A percentile compares a stretch with the other conserved stretches of the same genome.
These are phyloP conservation scores for Botia kubotai DNA, from an alignment of 2,797 vertebrate genomes.

Conservation along the genomic window DNA sequence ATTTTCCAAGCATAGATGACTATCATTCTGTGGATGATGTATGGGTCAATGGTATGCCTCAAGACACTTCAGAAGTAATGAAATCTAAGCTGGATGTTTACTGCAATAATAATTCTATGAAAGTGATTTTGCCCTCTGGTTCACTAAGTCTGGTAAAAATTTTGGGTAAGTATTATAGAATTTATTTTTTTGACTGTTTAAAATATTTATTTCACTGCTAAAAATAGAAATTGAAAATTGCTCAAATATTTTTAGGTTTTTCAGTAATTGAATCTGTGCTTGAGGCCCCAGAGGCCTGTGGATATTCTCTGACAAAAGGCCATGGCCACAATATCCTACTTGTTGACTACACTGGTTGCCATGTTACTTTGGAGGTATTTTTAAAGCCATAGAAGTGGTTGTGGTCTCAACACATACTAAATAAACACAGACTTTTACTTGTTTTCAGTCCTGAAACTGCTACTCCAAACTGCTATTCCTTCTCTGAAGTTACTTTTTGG, in stretches of 20 bases:
- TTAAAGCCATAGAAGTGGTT: neutral
- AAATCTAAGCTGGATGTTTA: neutral
- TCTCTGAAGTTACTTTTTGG: too few relatives aligned
- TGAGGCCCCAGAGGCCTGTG: constrained; percentile 8
- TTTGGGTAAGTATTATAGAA: constrained; percentile 43
- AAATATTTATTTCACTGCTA: neutral
- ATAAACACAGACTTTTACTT: neutral
- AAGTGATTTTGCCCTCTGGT: constrained; percentile 35
- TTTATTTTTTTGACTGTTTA: neutral
- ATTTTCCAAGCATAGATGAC: neutral
- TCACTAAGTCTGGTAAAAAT: constrained; percentile 4
- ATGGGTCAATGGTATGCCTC: neutral
- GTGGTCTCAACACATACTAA: neutral
- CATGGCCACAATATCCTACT: constrained; percentile 5
- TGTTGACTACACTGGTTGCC: constrained; percentile 39
- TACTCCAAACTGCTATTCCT: too few relatives aligned
- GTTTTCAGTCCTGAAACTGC: neutral
- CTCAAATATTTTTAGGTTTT: neutral
- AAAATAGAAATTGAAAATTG: neutral
- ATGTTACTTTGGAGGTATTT: constrained; percentile 37
- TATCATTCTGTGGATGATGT: neutral
- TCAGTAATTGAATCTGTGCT: neutral
- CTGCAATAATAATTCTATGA: constrained; percentile 42
- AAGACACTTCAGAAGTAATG: neutral
- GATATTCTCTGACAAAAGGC: constrained; percentile 33